Evolutionary conservation across 2,113 vertebrate genomes (phyloP).

Genomic region (Panthera tigris): DNA sequence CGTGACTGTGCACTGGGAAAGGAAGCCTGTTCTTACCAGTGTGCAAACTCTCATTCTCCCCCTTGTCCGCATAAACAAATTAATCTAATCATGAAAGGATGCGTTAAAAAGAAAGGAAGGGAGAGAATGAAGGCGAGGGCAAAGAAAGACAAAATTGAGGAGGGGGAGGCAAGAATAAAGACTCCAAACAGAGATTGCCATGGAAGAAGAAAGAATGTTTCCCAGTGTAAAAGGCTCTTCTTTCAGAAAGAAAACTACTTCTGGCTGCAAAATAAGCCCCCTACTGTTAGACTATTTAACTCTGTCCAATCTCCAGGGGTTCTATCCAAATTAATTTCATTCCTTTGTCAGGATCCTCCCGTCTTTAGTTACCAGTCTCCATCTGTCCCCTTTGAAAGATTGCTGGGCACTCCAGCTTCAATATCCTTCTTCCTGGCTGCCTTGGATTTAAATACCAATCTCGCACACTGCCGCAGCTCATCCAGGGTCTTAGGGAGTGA

Average conservation of each 20-base stretch:
- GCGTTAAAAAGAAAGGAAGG: not conserved
- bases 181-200: conserved; percentile 37
- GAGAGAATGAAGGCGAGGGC: not conserved
- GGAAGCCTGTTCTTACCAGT: not conserved
- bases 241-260: conserved; percentile 18
- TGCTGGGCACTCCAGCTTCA: not conserved
- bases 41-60: not conserved
- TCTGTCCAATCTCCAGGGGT: conserved; percentile 1
- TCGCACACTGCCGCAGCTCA: conserved; percentile 24
- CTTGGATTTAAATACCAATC: not conserved
- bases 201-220: conserved; percentile 61
- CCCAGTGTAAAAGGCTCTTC: conserved; percentile 13
- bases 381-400: conserved; percentile 33
- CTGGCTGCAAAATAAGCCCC: conserved; percentile 50
- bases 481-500: not conserved
- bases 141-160: not conserved
- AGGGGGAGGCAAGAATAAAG: not conserved
- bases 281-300: conserved; percentile 53
- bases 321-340: conserved; percentile 16
- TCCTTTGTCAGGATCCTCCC: conserved; percentile 26
- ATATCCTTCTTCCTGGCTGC: not conserved
- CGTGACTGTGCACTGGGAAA: not conserved
- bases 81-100: conserved; percentile 39
- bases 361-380: not conserved
- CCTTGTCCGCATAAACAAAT: conserved; percentile 5